Base-by-base conservation (phyloP, 2,888 invertebrate genomes). In the Neoaliturus tenellus region DNA sequence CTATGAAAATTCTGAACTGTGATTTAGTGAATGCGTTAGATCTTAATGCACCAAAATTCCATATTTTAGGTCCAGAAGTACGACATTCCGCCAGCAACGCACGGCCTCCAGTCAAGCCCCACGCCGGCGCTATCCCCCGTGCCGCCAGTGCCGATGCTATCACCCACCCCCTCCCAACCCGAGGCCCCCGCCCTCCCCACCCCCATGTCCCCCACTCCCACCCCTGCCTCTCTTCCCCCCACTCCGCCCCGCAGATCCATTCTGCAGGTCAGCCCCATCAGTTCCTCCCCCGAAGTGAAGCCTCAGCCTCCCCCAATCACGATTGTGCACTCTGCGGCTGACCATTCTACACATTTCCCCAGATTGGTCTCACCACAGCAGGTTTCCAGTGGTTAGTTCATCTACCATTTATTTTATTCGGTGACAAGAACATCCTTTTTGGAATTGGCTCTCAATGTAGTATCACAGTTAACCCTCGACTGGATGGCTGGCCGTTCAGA, bases 11-110 rank as follows among this genome's bases (percentile, higher is more conserved):
- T n/a, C n/a, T n/a, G n/a, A n/a, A n/a, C n/a, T n/a, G n/a, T n/a
- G n/a, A n/a, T n/a, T n/a, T n/a, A n/a, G n/a, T n/a, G n/a, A n/a
- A n/a, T n/a, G n/a, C n/a, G n/a, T n/a, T n/a, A n/a, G n/a, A n/a
- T n/a, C n/a, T n/a, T n/a, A n/a, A n/a, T n/a, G n/a, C n/a, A n/a
- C n/a, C n/a, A n/a, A n/a, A n/a, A n/a, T n/a, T n/a, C n/a, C n/a
- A n/a, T 71, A 39, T 78, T 55, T 3, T 23, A 78, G 78, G 78
- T 84, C 17, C 82, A 82, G 51, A 95, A 95, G 88, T 95, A 95
- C 89, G 95, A 95, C 88, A 92, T 93, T 88, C 93, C 93, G 41
- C 91, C 92, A 39, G 89, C 91, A 14, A 25, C 17, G 75, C 81
- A 78, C 44, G n/a, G 39, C 39, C 78, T 33, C 35, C 84, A 23